phyloP scores from a whole-genome alignment of 2,113 vertebrate genomes.

The Pedetes capensis region DNA sequence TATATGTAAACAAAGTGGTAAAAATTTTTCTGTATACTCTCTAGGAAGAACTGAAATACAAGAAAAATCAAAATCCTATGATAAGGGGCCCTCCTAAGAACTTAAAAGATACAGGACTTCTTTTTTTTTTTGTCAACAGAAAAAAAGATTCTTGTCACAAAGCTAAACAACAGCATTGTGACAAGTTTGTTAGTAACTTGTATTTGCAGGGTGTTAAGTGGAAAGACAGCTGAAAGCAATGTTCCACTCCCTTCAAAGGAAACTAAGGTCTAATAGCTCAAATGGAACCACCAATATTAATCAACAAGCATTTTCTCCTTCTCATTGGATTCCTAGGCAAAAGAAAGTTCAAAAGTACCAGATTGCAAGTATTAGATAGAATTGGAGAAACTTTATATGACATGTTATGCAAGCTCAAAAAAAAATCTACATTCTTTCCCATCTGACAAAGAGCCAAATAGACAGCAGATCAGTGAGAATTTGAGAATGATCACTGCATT shows the following conservation, averaged over 20 bases:
- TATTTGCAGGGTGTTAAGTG: constrained; percentile 32
- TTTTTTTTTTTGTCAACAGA: neutral
- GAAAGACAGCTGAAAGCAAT: neutral
- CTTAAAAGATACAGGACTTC: neutral
- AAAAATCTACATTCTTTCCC: neutral
- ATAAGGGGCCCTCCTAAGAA: neutral
- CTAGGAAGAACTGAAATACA: neutral
- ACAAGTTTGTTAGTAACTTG: constrained; percentile 25
- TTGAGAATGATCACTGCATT: neutral
- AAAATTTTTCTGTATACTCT: constrained; percentile 24
- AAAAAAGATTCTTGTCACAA: constrained; percentile 28
- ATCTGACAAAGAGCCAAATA: neutral
- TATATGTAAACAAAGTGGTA: constrained; percentile 42
- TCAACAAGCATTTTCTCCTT: neutral
- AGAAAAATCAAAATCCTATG: neutral
- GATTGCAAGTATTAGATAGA: constrained; percentile 27
- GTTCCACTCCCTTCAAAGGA: neutral
- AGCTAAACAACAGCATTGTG: constrained; percentile 26
- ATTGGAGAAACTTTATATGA: neutral
- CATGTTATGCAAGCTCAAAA: constrained; percentile 9
- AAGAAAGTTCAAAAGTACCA: neutral
- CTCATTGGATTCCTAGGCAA: neutral
- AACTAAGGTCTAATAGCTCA: neutral
- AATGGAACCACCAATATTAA: neutral
- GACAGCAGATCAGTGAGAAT: neutral